A percentile compares a stretch with the other conserved stretches of the same genome.
phyloP scores from a whole-genome alignment of 2,113 vertebrate species.

The Chinchilla lanigera region DNA sequence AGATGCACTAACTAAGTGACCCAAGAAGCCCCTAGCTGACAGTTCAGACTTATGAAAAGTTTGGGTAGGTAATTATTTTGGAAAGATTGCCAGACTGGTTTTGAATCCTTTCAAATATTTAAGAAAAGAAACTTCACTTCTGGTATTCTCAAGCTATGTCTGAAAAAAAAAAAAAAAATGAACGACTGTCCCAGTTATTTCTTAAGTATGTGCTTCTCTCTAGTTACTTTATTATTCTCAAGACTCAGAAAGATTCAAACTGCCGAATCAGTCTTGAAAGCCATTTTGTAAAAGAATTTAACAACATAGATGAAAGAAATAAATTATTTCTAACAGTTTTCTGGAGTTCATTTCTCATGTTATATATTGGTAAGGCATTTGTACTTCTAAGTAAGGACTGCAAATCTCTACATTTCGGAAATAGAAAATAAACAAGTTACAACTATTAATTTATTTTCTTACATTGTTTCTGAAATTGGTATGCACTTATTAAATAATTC shows the following conservation, averaged over 20 bases:
- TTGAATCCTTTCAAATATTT: conserved; percentile 21
- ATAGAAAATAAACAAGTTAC: not conserved
- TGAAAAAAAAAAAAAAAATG: conserved; percentile 32
- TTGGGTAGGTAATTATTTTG: conserved; percentile 55
- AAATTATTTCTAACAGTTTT: not conserved
- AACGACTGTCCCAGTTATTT: not conserved
- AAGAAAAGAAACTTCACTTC: not conserved
- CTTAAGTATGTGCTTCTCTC: not conserved
- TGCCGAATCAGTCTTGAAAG: not conserved
- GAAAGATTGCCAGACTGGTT: conserved; percentile 33
- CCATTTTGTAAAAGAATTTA: conserved; percentile 1
- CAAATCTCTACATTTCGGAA: not conserved
- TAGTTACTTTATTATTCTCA: not conserved
- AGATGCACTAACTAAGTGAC: not conserved
- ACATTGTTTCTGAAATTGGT: not conserved
- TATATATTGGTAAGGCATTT: not conserved
- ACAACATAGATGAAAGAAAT: not conserved
- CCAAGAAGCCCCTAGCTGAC: not conserved
- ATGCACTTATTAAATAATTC: not conserved
- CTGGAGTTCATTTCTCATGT: not conserved
- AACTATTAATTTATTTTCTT: not conserved
- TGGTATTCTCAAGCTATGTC: not conserved
- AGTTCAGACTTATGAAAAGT: not conserved
- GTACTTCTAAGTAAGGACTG: not conserved
- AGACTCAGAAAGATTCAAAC: not conserved